phyloP scores from a whole-genome alignment of 2,888 invertebrate genomes.

The Agrotis ipsilon region DNA sequence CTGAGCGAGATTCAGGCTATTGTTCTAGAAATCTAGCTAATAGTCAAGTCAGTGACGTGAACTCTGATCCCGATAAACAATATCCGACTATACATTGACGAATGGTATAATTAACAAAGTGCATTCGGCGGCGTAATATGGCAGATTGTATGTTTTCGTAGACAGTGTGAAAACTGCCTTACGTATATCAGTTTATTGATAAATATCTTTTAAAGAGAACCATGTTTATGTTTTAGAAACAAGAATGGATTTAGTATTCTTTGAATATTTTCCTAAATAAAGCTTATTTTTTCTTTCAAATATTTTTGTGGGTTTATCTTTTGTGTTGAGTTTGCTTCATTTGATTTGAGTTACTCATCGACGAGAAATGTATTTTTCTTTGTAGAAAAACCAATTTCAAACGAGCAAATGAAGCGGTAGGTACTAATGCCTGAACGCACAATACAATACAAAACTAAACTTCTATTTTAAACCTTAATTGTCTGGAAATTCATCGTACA shows the following conservation, averaged over 20 bases:
- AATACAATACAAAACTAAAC: no score
- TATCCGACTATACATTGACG: no score
- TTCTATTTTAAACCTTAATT: not conserved
- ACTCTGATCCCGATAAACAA: no score
- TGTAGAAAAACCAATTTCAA: not conserved
- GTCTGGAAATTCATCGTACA: not conserved
- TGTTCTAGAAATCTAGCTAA: no score
- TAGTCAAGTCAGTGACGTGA: no score
- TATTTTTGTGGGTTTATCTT: not conserved
- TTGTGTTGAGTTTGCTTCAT: not conserved
- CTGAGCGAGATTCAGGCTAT: no score
- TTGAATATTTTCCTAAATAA: conserved; percentile 1
- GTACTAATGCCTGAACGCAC: no score
- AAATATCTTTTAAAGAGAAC: conserved; percentile 28
- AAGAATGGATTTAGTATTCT: conserved; percentile 9
- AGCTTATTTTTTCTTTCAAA: not conserved
- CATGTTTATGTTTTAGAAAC: conserved; percentile 12
- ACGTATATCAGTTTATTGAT: conserved; percentile 29
- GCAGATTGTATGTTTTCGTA: no score
- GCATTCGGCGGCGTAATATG: no score
- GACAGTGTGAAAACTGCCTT: conserved; percentile 14
- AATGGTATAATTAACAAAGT: no score
- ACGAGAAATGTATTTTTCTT: no score
- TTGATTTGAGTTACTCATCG: not conserved
- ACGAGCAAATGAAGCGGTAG: not conserved